These are phyloP conservation scores for Blera fallax DNA, from an alignment of 2,888 invertebrate genomes.

Conservation along the genomic window DNA sequence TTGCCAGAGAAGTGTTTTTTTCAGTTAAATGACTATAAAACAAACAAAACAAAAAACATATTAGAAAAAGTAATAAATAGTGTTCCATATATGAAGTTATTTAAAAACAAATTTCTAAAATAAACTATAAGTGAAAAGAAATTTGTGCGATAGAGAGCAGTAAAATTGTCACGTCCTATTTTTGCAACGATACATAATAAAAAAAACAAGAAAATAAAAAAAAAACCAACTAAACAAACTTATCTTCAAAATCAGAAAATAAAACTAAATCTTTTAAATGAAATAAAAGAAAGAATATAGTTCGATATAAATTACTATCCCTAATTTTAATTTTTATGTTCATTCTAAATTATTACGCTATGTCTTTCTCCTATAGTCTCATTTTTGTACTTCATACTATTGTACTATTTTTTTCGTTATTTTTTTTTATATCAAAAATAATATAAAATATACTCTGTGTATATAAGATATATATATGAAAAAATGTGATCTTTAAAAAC, in stretches of 20 bases:
- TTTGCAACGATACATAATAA: slow-evolving; percentile 80
- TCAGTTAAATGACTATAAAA: slow-evolving; percentile 20
- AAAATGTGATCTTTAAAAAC: slow-evolving; percentile 68
- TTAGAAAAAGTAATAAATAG: slow-evolving; percentile 34
- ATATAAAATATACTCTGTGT: slow-evolving; percentile 51
- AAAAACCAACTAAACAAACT: slow-evolving; percentile 44
- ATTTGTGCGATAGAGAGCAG: slow-evolving; percentile 23
- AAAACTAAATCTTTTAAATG: slow-evolving; percentile 10
- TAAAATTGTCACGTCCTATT: slow-evolving; percentile 81
- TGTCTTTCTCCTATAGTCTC: not conserved
- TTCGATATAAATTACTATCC: slow-evolving; percentile 29
- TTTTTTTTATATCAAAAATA: slow-evolving; percentile 33
- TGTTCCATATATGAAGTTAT: slow-evolving; percentile 54
- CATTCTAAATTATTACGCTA: not conserved
- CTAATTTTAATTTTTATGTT: slow-evolving; percentile 4
- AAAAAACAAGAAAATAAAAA: slow-evolving; percentile 39
- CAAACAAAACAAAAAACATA: slow-evolving; percentile 1
- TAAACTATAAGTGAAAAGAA: slow-evolving; percentile 36
- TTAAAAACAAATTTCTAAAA: slow-evolving; percentile 45
- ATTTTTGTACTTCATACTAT: not conserved
- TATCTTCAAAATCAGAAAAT: slow-evolving; percentile 24
- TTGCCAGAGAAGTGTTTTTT: slow-evolving; percentile 38
- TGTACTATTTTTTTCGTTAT: not conserved
- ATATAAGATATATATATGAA: slow-evolving; percentile 56
- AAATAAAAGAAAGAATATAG: slow-evolving; percentile 66